These are phyloP conservation scores for Orientallactaga sibirica DNA, from an alignment of 2,797 vertebrate species.

Conservation along the genomic window DNA sequence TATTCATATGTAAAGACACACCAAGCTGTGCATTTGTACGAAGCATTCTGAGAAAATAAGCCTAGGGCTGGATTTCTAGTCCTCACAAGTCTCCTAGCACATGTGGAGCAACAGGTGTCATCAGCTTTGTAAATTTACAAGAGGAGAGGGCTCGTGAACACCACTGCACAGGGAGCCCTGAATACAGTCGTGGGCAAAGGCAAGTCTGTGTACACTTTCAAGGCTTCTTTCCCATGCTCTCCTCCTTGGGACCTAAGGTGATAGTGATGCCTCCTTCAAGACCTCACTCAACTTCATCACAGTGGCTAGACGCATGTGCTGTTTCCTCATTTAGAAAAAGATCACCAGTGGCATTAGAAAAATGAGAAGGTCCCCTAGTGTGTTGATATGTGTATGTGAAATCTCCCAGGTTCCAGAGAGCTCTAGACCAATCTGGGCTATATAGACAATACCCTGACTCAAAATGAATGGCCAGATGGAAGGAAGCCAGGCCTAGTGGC, in stretches of 20 bases:
- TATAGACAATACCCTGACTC: not conserved
- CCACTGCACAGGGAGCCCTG: not conserved
- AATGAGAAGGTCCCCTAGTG: no score
- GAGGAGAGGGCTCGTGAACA: rapidly evolving
- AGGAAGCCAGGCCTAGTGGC: no score
- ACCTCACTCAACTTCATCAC: no score
- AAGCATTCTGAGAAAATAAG: not conserved
- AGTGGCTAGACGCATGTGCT: rapidly evolving
- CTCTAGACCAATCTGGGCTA: not conserved
- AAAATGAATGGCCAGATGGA: not conserved
- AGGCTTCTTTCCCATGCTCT: not conserved
- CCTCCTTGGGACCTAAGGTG: not conserved
- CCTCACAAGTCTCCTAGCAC: no score
- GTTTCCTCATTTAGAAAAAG: not conserved
- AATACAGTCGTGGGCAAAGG: not conserved
- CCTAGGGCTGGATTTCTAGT: not conserved
- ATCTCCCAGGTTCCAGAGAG: not conserved
- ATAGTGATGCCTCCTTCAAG: not conserved
- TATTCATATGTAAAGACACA: no score
- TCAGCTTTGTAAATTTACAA: not conserved
- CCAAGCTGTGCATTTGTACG: not conserved
- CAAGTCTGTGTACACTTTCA: not conserved
- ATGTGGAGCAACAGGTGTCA: not conserved
- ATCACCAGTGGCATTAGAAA: no score
- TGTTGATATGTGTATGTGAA: not conserved